Evolutionary conservation across 2,888 invertebrate genomes (phyloP), one percentile per base, ranked within the genome.

Genomic region (Hoplodrina blanda): DNA sequence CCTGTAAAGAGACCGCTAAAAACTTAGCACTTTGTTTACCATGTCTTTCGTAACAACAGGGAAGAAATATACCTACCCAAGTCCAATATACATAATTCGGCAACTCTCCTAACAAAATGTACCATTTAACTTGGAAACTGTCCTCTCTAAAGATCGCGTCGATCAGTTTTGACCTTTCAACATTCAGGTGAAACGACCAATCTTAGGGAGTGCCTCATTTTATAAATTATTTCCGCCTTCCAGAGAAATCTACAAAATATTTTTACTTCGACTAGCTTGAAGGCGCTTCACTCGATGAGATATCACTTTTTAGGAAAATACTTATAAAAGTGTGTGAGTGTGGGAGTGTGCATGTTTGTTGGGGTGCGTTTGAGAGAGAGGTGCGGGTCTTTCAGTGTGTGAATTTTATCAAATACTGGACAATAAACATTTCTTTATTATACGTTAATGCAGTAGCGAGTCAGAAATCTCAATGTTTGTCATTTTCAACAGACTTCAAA

Each of bases 191-290:
- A 78, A 75, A 73, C 67, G 74, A 72, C 79, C 80, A 82, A 83
- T 83, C 71, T 71, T 71, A 67, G 30, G 67, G 60, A 84, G 82
- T 83, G 77, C 74, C 76, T 84, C 71, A 79, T 79, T 83, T 84
- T 76, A 76, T 76, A 84, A 83, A 83, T 83, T 64, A 83, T 83
- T 79, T 76, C 73, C 77, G 64, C 78, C 55, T 73, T 62, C 20
- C 19, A 57, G 74, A 75, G 61, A 57, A 75, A 70, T 81, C 67
- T 73, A 73, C 71, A 56, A 71, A 75, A 71, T 68, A 71, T 80
- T 52, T 78, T 73, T 60, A 50, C 67, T 69, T 63, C 46, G 72
- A 61, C 30, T 56, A 44, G 37, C 1, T 66, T 52, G 30, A 19
- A 66, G 62, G 30, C 44, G 55, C 50, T 56, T 69, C 66, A 50